Conservation (phyloP, 2,888 invertebrate species). For the Empis livida region DNA sequence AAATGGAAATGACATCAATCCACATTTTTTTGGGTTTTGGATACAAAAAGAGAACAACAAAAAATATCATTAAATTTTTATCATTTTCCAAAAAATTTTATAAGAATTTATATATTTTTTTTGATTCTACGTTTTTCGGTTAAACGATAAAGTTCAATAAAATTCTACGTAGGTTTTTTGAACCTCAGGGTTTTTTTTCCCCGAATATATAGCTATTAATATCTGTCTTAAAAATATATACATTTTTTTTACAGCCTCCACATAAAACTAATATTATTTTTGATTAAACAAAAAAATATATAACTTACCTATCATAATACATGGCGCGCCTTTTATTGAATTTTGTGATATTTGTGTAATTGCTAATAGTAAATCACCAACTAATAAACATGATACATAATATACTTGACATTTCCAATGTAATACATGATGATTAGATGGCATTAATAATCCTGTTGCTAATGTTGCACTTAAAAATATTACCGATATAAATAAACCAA, state of each 20-base stretch:
- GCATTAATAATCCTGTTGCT: conserved; percentile 64
- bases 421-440: conserved; percentile 71
- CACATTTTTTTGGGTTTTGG: no score
- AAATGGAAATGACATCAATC: no score
- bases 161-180: no score
- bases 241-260: neutral
- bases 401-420: conserved; percentile 84
- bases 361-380: conserved; percentile 68
- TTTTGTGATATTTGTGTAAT: conserved; percentile 55
- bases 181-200: no score
- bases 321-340: neutral
- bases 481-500: conserved; percentile 65
- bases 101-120: no score
- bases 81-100: no score
- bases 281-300: neutral
- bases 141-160: no score
- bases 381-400: conserved; percentile 64
- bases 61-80: no score
- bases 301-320: neutral
- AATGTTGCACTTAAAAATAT: conserved; percentile 70
- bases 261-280: neutral
- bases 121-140: no score
- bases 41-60: no score
- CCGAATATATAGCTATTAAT: no score
- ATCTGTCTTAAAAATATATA: no score